Percentiles rank a stretch among this genome's conserved stretches.
Conservation (phyloP, 2,113 vertebrate genomes). For the Cavia porcellus region DNA sequence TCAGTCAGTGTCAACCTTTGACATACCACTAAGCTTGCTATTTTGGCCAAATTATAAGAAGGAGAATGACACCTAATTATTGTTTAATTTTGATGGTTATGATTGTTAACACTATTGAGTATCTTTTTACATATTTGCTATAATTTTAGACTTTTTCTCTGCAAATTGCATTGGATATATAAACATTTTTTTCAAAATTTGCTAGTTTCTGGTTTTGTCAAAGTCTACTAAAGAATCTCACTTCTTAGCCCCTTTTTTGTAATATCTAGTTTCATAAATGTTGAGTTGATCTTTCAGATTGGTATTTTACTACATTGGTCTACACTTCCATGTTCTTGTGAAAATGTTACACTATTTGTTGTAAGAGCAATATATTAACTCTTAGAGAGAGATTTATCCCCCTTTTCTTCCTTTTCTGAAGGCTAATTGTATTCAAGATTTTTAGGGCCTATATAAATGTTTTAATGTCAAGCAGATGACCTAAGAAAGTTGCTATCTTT, state of each 20-base stretch:
- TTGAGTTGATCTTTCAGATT: not conserved
- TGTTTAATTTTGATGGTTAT: not conserved
- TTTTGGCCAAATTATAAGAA: not conserved
- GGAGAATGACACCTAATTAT: not conserved
- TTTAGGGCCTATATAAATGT: not conserved
- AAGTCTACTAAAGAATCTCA: not conserved
- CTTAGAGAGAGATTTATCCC: not conserved
- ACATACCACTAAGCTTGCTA: not conserved
- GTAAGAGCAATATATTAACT: not conserved
- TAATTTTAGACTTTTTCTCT: not conserved
- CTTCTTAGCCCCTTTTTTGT: not conserved
- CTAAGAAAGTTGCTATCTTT: not conserved
- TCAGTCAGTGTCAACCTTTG: not conserved
- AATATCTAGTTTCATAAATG: not conserved
- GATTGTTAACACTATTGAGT: not conserved
- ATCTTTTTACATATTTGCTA: not conserved
- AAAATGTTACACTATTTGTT: not conserved
- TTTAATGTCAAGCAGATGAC: not conserved
- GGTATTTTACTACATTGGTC: not conserved
- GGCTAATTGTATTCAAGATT: not conserved
- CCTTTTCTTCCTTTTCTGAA: not conserved
- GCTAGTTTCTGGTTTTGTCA: not conserved
- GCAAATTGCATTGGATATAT: not conserved
- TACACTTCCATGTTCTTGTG: not conserved
- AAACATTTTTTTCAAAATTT: not conserved